Base-by-base conservation (phyloP, 2,888 invertebrate species). In the Argyra leucocephala region DNA sequence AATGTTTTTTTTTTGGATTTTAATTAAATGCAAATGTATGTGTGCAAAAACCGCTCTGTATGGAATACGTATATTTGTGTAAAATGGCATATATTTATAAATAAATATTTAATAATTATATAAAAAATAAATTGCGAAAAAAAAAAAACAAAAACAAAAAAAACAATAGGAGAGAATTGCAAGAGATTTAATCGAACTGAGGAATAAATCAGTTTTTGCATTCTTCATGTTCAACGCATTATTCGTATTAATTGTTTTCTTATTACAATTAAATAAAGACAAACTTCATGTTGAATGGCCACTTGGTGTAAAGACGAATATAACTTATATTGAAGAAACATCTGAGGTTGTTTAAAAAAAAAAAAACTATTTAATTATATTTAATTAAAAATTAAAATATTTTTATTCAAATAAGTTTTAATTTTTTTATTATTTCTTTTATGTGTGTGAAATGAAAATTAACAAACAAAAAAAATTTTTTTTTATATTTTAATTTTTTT, bases 151-250 rank as follows among this genome's bases (percentile, higher is more conserved):
- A 48, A 59, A n/a, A 63, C 58, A 61, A 59, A 36, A 22, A 61
- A 67, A 66, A 60, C 62, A 64, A 66, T 57, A 86, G 92, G 91
- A 88, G 79, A 87, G 93, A 80, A 90, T 93, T 77, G 93, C 93
- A 76, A 84, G 84, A 76, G 95, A 96, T 82, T 86, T 98, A 81
- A 87, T 92, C 80, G 96, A 96, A 80, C 88, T 97, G 78, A 86
- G 97, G 78, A 97, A 97, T 88, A 95, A 96, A 82, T 93, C 93
- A 76, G 94, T 95, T 78, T 95, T 96, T 83, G 93, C 93, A 80
- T 96, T 97, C 88, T 91, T 97, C 85, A 97, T 98, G 96, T 91
- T 97, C 86, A 99, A 98, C 88, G 93, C 96, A 82, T 88, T 98
- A 80, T 98, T 97, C 88, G 94, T 97, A 81, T 89, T 98, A 84